Evolutionary conservation across 2,888 invertebrate species (phyloP), one percentile per base, ranked within the genome.

Genomic region (Ectropis crepuscularia): DNA sequence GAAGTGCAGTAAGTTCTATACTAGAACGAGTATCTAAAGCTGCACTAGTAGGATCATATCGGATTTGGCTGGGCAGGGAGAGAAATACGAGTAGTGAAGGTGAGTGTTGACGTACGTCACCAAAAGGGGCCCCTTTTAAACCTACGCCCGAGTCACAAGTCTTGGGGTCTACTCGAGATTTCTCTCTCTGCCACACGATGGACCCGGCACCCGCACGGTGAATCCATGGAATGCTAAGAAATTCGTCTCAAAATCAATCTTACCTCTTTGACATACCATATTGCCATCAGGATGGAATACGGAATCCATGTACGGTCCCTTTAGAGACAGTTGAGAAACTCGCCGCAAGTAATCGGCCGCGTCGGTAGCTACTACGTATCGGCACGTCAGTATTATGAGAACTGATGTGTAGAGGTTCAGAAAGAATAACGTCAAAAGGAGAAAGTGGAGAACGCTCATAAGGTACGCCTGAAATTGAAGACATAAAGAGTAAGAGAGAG

Each of bases 391-490:
- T 8, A 82, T 86, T 46, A 93, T 83, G 50, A 93, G 74, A 50
- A 92, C 70, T 0, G 87, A 86, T 0, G 93, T 84, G 69, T 93
- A 93, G 0, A 93, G 75, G 71, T 93, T 93, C 49, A 93, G 73
- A 68, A 91, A 90, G 72, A 93, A 89, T 9, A 93, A 69, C 0
- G 92, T 92, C 8, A 93, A 71, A 0, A 93, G 81, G 8, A 92
- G 71, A 69, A 92, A 93, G 73, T 93, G 93, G 0, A 93, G 77
- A 0, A 93, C 89, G 65, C 92, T 92, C 86, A 93, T 89, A 11
- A 91, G 72, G 64, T 92, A 90, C n/a, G 90, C 91, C 93, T 93
- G 82, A 62, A 88, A 86, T 6, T 39, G 39, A 47, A 43, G 10
- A 42, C 53, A 28, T 4, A 28, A 28, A 28, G 16, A 28, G 16